Conservation (phyloP, 2,113 vertebrate genomes). For the Equus quagga region DNA sequence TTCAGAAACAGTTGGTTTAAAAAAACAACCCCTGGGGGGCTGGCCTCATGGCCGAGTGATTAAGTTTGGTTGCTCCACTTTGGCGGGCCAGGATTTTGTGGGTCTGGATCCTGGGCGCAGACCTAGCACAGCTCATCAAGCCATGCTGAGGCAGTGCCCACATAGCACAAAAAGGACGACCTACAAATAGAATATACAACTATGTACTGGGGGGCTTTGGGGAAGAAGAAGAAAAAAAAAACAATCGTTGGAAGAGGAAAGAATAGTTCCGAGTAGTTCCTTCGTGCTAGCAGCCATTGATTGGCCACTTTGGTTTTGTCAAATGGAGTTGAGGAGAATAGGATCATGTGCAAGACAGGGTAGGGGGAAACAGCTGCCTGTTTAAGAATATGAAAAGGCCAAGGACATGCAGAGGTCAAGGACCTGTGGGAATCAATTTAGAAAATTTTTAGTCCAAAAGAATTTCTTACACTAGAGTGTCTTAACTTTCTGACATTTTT, state of each 20-base stretch:
- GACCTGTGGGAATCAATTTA: not conserved
- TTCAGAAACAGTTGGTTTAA: not conserved
- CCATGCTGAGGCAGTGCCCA: no score
- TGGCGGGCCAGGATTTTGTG: no score
- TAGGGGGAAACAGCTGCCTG: not conserved
- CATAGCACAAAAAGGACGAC: no score
- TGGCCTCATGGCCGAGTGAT: no score
- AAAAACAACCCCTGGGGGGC: no score
- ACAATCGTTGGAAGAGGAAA: not conserved
- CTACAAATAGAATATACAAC: no score
- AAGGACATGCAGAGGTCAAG: not conserved
- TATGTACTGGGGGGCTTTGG: no score
- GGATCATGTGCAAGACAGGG: not conserved
- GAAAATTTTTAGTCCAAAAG: not conserved
- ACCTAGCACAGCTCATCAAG: no score
- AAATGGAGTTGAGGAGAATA: not conserved
- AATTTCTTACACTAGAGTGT: not conserved
- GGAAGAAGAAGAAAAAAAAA: not conserved
- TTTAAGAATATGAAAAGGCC: not conserved
- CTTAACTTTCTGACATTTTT: not conserved
- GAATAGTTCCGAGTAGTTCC: no score
- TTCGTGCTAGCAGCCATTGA: not conserved
- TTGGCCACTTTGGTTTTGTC: not conserved
- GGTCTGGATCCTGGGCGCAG: no score
- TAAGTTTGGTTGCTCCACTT: no score